Evolutionary conservation across 2,797 vertebrate species (phyloP).

Genomic region (Somateria mollissima): DNA sequence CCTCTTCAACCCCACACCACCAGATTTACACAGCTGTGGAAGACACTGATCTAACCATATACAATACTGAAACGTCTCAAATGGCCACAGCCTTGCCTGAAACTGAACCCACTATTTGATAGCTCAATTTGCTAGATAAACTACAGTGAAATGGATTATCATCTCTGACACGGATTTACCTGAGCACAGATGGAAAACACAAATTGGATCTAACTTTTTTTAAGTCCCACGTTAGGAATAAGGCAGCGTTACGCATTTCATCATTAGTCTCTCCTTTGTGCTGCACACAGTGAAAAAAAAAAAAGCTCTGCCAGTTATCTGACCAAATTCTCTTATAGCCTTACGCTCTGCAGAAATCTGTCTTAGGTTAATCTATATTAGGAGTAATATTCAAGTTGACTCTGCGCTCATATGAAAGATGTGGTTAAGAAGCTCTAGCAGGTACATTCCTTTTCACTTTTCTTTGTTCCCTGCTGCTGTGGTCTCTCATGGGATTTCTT

Average conservation of each 20-base stretch:
- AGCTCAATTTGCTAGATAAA: background rate
- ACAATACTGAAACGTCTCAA: background rate
- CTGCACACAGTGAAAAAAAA: background rate
- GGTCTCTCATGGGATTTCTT: constrained; percentile 53
- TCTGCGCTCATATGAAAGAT: background rate
- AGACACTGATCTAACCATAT: background rate
- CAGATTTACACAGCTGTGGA: background rate
- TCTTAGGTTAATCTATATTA: constrained; percentile 41
- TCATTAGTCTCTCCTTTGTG: background rate
- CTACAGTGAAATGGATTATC: background rate
- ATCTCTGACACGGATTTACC: background rate
- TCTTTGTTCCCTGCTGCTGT: constrained; percentile 55
- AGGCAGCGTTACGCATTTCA: background rate
- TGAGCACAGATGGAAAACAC: background rate
- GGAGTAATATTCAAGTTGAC: constrained; percentile 14
- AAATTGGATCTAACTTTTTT: constrained; percentile 12
- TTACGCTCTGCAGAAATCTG: constrained; percentile 22
- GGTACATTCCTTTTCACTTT: constrained; percentile 45
- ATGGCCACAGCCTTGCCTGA: background rate
- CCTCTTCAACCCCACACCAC: background rate
- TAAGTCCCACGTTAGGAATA: background rate
- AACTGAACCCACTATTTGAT: background rate
- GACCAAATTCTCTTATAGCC: constrained; percentile 21
- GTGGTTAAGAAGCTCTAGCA: constrained; percentile 22
- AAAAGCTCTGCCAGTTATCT: background rate